Evolutionary conservation across 2,113 vertebrate genomes (phyloP).

Genomic region (Enhydra lutris): DNA sequence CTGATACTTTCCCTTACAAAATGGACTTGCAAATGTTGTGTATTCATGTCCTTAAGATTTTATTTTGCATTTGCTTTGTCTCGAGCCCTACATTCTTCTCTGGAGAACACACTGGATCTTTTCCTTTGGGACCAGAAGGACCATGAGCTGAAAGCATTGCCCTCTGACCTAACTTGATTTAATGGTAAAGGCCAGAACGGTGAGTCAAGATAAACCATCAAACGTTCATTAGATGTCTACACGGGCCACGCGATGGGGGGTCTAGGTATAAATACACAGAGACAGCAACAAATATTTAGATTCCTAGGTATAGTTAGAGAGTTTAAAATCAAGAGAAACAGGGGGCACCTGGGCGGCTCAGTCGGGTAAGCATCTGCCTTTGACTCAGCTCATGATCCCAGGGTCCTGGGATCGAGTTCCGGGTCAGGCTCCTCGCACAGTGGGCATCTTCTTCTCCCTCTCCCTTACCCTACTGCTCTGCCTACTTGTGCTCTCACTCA

Average conservation of each 20-base stretch:
- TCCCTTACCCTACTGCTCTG: background rate
- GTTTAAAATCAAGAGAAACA: conserved; percentile 22
- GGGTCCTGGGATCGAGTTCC: background rate
- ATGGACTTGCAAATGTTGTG: background rate
- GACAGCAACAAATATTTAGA: background rate
- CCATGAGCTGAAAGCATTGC: background rate
- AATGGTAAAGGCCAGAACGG: background rate
- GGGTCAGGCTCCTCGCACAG: background rate
- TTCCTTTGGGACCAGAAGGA: background rate
- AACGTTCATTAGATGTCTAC: background rate
- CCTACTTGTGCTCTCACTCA: background rate
- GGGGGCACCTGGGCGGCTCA: background rate
- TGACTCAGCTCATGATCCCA: background rate
- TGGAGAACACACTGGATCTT: background rate
- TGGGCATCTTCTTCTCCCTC: background rate
- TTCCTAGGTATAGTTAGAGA: background rate
- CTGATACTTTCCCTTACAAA: background rate
- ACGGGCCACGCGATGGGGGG: background rate
- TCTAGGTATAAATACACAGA: background rate
- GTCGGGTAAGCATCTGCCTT: background rate
- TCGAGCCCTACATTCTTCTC: background rate
- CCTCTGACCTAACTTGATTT: background rate
- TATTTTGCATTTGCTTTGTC: background rate
- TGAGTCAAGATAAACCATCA: background rate
- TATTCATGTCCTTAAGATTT: too few relatives aligned